Evolutionary conservation across 2,888 invertebrate genomes (phyloP).

Genomic region (Napeogenes inachia): DNA sequence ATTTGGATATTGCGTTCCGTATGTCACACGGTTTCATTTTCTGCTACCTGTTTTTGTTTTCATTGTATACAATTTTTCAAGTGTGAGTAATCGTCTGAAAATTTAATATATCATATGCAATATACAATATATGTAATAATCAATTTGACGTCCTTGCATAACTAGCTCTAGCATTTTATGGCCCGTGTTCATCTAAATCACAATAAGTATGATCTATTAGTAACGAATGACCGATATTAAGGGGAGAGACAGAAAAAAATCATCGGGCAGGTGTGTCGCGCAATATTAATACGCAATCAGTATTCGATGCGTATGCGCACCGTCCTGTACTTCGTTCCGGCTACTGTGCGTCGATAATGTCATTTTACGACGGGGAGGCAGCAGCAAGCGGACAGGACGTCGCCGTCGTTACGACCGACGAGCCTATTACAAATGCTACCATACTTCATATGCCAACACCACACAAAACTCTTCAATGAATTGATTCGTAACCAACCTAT

Average conservation of each 20-base stretch:
- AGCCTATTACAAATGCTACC: conserved; percentile 74
- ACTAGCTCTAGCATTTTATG: conserved; percentile 57
- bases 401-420: conserved; percentile 72
- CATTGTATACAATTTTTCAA: conserved; percentile 18
- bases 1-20: conserved; percentile 56
- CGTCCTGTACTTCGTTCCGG: conserved; percentile 78
- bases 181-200: conserved; percentile 59
- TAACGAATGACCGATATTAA: conserved; percentile 75
- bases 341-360: conserved; percentile 77
- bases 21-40: conserved; percentile 30
- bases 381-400: conserved; percentile 72
- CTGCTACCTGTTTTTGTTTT: conserved; percentile 25
- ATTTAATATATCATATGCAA: not conserved
- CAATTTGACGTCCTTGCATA: conserved; percentile 51
- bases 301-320: conserved; percentile 69
- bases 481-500: conserved; percentile 44
- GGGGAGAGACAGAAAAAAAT: conserved; percentile 72
- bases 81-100: conserved; percentile 7
- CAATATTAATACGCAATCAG: conserved; percentile 76
- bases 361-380: conserved; percentile 72
- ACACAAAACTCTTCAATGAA: conserved; percentile 48
- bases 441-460: conserved; percentile 63
- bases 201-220: conserved; percentile 74
- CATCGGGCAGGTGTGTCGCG: conserved; percentile 72
- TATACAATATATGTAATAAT: not conserved